These are phyloP conservation scores for Falco rusticolus DNA, from an alignment of 2,797 vertebrate genomes.

Conservation along the genomic window DNA sequence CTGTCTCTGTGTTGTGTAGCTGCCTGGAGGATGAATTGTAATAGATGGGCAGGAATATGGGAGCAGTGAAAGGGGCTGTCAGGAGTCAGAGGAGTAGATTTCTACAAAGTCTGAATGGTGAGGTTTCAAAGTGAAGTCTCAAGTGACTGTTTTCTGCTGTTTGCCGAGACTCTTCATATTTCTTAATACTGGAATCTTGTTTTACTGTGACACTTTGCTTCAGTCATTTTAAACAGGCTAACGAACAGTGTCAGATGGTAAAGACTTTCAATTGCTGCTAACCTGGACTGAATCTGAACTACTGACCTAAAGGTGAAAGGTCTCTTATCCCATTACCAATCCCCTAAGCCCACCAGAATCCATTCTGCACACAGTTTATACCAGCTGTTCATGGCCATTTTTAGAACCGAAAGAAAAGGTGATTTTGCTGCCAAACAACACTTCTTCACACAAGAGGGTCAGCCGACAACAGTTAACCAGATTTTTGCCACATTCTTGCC, in stretches of 20 bases:
- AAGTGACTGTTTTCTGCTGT: not conserved
- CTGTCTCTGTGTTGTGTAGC: rapidly evolving
- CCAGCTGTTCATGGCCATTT: conserved; percentile 61
- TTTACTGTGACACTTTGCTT: conserved; percentile 53
- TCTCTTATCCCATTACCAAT: conserved; percentile 69
- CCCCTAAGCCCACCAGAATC: conserved; percentile 64
- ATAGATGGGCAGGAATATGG: not conserved
- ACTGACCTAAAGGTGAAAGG: conserved; percentile 70
- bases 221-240: conserved; percentile 50
- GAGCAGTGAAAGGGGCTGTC: not conserved
- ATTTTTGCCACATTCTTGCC: conserved; percentile 74
- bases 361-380: conserved; percentile 64
- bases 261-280: conserved; percentile 64
- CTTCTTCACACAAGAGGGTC: conserved; percentile 66
- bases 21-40: not conserved
- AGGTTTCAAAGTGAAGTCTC: conserved; percentile 7
- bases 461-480: conserved; percentile 70
- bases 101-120: not conserved
- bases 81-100: not conserved
- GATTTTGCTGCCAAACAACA: conserved; percentile 66
- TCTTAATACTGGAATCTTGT: conserved; percentile 33
- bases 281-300: conserved; percentile 69
- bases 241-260: conserved; percentile 62
- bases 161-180: conserved; percentile 27
- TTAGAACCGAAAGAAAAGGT: conserved; percentile 58